Evolutionary conservation across 1,140 invertebrate species (phyloP).

Genomic region (Drosophila bocqueti): DNA sequence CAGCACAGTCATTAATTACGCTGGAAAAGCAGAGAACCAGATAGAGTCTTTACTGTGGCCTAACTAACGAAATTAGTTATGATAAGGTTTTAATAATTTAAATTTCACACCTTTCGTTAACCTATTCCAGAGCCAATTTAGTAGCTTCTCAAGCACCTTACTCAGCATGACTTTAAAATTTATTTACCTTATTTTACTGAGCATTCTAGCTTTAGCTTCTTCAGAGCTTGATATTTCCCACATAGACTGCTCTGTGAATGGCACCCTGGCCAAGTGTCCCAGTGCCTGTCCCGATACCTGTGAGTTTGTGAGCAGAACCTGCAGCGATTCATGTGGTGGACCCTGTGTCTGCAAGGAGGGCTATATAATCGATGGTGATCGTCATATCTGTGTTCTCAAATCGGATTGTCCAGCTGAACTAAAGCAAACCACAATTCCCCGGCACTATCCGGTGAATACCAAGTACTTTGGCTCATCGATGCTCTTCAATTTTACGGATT

Average conservation of each 20-base stretch:
- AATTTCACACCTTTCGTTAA: neutral
- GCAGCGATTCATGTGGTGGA: constrained; percentile 5
- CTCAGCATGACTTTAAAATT: neutral
- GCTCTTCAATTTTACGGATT: constrained; percentile 12
- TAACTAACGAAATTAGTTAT: neutral
- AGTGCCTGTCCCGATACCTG: constrained; percentile 21
- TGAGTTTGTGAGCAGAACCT: constrained; percentile 16
- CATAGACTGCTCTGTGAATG: constrained; percentile 15
- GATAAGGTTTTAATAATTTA: neutral
- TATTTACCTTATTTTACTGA: neutral
- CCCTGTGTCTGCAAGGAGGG: constrained; percentile 28
- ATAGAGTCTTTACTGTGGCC: too few relatives aligned
- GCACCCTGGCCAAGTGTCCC: constrained; percentile 13
- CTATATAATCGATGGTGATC: constrained; percentile 25
- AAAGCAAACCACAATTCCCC: neutral
- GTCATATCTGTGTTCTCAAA: constrained; percentile 10
- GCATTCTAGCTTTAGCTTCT: neutral
- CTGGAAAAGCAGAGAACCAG: neutral
- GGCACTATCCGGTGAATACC: constrained; percentile 23
- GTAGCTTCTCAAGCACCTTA: too few relatives aligned
- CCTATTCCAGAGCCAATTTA: neutral
- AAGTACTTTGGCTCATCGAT: constrained; percentile 20
- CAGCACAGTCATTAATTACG: constrained; percentile 8
- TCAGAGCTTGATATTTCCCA: neutral
- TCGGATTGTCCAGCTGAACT: constrained; percentile 5